Evolutionary conservation across 2,113 vertebrate species (phyloP), one percentile per base, ranked within the genome.

Genomic region (Zosterops japonicus): DNA sequence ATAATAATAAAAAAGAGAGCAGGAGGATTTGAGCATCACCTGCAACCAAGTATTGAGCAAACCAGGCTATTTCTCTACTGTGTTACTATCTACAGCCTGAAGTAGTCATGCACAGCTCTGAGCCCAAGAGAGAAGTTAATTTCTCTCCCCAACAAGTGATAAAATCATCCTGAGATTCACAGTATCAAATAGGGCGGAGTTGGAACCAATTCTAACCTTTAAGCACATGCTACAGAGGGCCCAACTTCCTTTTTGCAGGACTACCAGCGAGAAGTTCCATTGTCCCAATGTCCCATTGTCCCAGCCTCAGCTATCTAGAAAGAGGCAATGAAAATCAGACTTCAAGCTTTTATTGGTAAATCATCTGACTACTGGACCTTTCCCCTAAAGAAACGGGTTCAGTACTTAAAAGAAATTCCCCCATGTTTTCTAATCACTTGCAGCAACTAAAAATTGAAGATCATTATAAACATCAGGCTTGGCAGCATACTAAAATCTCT

Each of bases 381-480:
- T 83, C 57, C 14, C 61, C 64, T 83, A 76, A 47, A 86, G 46
- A 88, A 96, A 83, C 1, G 8, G 53, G 19, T 65, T 82, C 63
- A 33, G 29, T 64, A 49, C 39, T 84, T 89, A 65, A 84, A 90
- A 83, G 55, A 85, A 95, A 86, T 83, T 63, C 52, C 33, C 28
- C 20, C 20, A 36, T 59, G 63, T 85, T 91, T 96, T 87, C 82
- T 89, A 95, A 93, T 94, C 82, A 92, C 57, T 94, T 80, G 49
- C 94, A 94, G 90, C 41, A 92, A 94, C 57, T 71, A 65, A 91
- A 91, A 83, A 68, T 63, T 90, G 84, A 94, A 76, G 90, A 93
- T 69, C 75, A 88, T 94, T 95, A 75, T 81, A 94, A 89, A 87
- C 86, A 93, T 92, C 60, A 93, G 81, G 31, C 59, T 94, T 95